Conservation (phyloP, 2,888 invertebrate genomes). For the Napeogenes inachia region DNA sequence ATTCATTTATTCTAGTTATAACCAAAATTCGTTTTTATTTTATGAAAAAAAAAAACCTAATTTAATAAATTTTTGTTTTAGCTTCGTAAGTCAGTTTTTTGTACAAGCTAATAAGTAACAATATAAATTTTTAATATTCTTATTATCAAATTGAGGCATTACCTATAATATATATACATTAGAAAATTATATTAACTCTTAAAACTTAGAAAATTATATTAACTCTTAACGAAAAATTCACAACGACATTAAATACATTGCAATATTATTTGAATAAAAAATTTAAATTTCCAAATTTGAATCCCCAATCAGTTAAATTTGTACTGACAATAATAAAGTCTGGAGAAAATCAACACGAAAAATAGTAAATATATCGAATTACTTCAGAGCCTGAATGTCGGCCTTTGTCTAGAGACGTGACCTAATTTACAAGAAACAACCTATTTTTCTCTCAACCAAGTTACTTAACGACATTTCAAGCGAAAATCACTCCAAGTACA, state of each 20-base stretch:
- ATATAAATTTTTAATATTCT: too few relatives aligned
- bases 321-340: conserved; percentile 18
- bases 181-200: too few relatives aligned
- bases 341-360: conserved; percentile 27
- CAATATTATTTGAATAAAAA: neutral
- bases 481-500: conserved; percentile 39
- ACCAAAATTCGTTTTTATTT: too few relatives aligned
- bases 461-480: conserved; percentile 29
- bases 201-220: too few relatives aligned
- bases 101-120: too few relatives aligned
- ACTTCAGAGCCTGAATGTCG: conserved; percentile 47
- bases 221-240: neutral
- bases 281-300: neutral
- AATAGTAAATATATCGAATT: conserved; percentile 48
- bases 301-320: neutral
- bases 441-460: conserved; percentile 42
- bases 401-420: conserved; percentile 57
- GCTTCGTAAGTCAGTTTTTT: too few relatives aligned
- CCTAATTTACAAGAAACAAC: conserved; percentile 67
- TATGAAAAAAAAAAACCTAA: too few relatives aligned
- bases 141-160: too few relatives aligned
- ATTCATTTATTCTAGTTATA: too few relatives aligned
- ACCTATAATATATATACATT: too few relatives aligned
- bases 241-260: neutral
- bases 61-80: too few relatives aligned